Percentiles rank a stretch among this genome's conserved stretches.
Conservation (phyloP, 2,888 invertebrate species). For the Apamea crenata region DNA sequence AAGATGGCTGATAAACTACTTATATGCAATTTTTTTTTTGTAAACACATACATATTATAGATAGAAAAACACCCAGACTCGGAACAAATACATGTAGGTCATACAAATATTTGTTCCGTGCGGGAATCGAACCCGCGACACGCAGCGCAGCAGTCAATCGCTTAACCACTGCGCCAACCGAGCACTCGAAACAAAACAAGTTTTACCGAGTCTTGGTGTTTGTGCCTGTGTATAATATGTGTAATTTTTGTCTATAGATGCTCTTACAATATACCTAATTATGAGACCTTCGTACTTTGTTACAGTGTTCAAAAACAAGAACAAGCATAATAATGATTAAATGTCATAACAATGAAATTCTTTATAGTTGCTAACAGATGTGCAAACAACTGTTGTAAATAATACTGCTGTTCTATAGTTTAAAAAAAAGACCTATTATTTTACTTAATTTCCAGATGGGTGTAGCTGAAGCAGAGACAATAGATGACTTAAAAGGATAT, state of each 20-base stretch:
- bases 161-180: too few relatives aligned
- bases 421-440: neutral
- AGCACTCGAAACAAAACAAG: neutral
- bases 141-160: too few relatives aligned
- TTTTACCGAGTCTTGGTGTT: neutral
- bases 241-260: neutral
- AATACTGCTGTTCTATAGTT: neutral
- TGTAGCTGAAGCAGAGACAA: constrained; percentile 92
- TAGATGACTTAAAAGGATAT: constrained; percentile 93
- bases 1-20: too few relatives aligned
- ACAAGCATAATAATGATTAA: neutral
- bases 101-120: too few relatives aligned
- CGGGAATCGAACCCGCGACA: too few relatives aligned
- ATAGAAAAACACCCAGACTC: too few relatives aligned
- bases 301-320: neutral
- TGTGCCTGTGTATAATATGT: too few relatives aligned
- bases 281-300: neutral
- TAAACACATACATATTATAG: too few relatives aligned
- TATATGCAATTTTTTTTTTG: too few relatives aligned
- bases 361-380: neutral
- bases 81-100: too few relatives aligned
- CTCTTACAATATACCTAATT: neutral
- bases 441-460: constrained; percentile 90
- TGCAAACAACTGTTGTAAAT: neutral
- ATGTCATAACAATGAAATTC: neutral